Evolutionary conservation across 2,888 invertebrate genomes (phyloP).

Genomic region (Cyclophora punctaria): DNA sequence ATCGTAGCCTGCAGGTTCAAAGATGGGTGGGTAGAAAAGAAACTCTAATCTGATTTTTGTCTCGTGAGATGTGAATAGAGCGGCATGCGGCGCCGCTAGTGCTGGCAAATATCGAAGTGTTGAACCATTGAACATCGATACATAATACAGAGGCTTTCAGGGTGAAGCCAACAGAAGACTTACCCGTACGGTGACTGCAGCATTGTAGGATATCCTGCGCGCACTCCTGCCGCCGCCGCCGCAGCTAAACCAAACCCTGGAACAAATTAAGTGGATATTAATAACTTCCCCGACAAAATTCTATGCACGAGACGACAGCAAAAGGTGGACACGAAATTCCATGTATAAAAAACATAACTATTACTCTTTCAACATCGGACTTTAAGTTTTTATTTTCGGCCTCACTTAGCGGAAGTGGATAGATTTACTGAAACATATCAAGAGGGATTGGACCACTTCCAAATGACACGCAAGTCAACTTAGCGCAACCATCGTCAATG

Average conservation of each 20-base stretch:
- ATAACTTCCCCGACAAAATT: constrained; percentile 13
- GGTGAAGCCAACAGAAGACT: constrained; percentile 58
- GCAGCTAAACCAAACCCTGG: constrained; percentile 65
- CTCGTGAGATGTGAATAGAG: constrained; percentile 69
- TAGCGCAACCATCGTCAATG: constrained; percentile 65
- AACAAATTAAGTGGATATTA: constrained; percentile 42
- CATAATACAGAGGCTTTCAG: constrained; percentile 50
- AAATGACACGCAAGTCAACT: constrained; percentile 72
- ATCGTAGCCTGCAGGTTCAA: too few relatives aligned
- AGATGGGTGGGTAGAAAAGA: too few relatives aligned
- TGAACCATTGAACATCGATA: constrained; percentile 71
- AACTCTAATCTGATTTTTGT: constrained; percentile 63
- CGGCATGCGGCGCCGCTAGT: constrained; percentile 64
- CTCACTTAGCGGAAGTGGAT: constrained; percentile 67
- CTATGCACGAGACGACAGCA: constrained; percentile 27
- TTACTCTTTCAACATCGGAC: constrained; percentile 45
- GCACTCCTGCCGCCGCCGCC: constrained; percentile 79
- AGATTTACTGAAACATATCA: constrained; percentile 57
- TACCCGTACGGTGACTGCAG: constrained; percentile 90
- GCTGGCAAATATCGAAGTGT: constrained; percentile 72
- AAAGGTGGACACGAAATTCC: constrained; percentile 35
- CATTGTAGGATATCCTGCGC: constrained; percentile 85
- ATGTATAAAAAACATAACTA: constrained; percentile 30
- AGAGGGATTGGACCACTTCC: constrained; percentile 63
- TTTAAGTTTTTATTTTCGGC: constrained; percentile 51